Evolutionary conservation across 1,140 invertebrate genomes (phyloP), one percentile per base, ranked within the genome.

Genomic region (Drosophila baimaii): DNA sequence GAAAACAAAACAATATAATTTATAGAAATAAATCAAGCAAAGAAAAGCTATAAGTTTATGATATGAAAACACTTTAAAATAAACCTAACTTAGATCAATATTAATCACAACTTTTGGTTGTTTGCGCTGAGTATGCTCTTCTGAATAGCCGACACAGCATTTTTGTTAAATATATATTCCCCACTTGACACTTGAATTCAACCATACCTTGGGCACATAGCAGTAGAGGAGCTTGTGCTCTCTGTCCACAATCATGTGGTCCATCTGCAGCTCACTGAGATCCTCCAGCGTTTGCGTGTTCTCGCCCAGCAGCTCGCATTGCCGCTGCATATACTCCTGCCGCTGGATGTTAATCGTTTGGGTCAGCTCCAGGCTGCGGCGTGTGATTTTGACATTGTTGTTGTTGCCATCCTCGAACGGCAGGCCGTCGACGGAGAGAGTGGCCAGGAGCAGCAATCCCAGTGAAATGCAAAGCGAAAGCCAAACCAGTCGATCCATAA

Each of bases 141-240:
- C 27, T 23, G 54, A 46, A 41, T 37, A 41, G 55, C 33, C 44
- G 51, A 56, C 41, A 0, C 41, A 57, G 61, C 56, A 23, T 23
- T 62, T 47, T 17, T 17, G 12, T 66, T 35, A 10, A n/a, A 23
- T 35, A 33, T 61, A n/a, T 5, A 29, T 13, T 13, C 41, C 54
- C 15, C 13, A 19, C 33, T 21, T n/a, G 19, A 52, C 19, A 21
- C 0, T 1, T 5, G 17, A 37, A 37, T 35, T 31, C 13, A 39
- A n/a, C n/a, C 61, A 4, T 63, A 66, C 96, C 94, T 98, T 98
- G 57, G 98, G 97, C 52, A 98, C 97, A 92, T 98, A 98, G 91
- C 98, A 98, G 90, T 98, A 98, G 0, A 98, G 93, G 4, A 98
- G 92, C 84, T 96, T 95, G 81, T 97, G 95, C 52, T 95, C 94